Percentiles rank a stretch among this genome's conserved stretches.
These are phyloP conservation scores for Cyaniris semiargus DNA, from an alignment of 2,888 invertebrate genomes.

Conservation along the genomic window DNA sequence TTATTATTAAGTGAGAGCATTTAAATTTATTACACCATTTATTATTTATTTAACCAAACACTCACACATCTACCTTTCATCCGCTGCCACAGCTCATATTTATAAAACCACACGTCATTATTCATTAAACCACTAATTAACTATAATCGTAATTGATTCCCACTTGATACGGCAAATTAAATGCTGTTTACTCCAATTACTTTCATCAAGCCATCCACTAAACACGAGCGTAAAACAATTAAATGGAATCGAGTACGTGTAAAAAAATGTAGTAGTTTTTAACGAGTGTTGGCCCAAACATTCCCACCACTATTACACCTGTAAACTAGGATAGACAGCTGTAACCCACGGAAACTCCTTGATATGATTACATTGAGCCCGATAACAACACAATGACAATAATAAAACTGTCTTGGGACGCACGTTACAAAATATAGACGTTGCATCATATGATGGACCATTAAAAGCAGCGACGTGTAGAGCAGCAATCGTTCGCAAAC, in stretches of 20 bases:
- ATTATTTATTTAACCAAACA: background rate
- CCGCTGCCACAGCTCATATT: background rate
- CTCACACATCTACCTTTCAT: background rate
- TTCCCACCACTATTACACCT: background rate
- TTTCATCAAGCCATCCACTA: background rate
- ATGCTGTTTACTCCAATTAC: conserved; percentile 8
- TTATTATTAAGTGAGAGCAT: background rate
- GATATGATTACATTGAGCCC: too few species aligned
- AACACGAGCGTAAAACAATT: background rate
- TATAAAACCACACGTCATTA: conserved; percentile 9
- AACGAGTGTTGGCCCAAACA: too few species aligned
- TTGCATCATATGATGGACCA: too few species aligned
- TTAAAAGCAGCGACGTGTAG: too few species aligned
- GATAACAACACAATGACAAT: too few species aligned
- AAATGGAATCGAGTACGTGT: background rate
- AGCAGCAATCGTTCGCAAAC: too few species aligned
- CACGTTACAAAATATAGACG: too few species aligned
- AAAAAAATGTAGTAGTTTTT: background rate
- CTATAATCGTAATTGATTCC: conserved; percentile 17
- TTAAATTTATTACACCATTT: background rate
- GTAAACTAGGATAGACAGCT: background rate
- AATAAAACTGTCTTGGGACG: too few species aligned
- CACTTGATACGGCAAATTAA: conserved; percentile 6
- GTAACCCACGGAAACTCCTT: too few species aligned
- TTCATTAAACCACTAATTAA: background rate